Base-by-base conservation (phyloP, 2,113 vertebrate species). In the Platichthys stellatus region DNA sequence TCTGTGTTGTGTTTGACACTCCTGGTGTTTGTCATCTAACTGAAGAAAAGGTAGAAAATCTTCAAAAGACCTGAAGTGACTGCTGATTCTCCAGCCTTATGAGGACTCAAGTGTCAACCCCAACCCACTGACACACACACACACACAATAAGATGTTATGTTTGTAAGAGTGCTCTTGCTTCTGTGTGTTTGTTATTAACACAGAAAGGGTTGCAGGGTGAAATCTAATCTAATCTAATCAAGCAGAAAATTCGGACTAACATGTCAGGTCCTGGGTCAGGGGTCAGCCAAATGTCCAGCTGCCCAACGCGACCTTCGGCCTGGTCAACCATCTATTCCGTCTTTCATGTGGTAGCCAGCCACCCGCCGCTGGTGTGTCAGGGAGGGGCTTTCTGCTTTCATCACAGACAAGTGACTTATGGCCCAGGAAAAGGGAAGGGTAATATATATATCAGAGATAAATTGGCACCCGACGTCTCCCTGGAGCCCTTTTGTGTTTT, bases 211-310 rank as follows among this genome's bases (percentile, higher is more conserved):
- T 35, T 69, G 70, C 13, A n/a, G 65, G 81, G 83, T 56, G 24
- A 63, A 70, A 43, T 17, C 74, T 86, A 88, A 92, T 76, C 72
- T 88, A 83, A 93, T 90, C 84, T 72, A 76, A 89, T 89, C 70
- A 88, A 76, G 83, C 77, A 76, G 67, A 82, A 82, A 61, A 76
- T 72, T 81, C 76, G 57, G 67, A 66, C 78, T 73, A 82, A 63
- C 77, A 88, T 77, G 77, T 85, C 73, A 90, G 83, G 67, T 82
- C 87, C 45, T 12, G 23, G 83, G 87, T 91, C 88, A 89, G 11
- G 91, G 90, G 88, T 89, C 91, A 84, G 74, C 72, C 76, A 86
- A 92, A 93, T 6, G 71, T 75, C 91, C 92, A 91, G 86, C 89
- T 94, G 92, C 88, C 80, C 84, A 72, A 21, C 4, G 8, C 81